phyloP scores from a whole-genome alignment of 1,140 invertebrate genomes.

The Solenopsis fugax region DNA sequence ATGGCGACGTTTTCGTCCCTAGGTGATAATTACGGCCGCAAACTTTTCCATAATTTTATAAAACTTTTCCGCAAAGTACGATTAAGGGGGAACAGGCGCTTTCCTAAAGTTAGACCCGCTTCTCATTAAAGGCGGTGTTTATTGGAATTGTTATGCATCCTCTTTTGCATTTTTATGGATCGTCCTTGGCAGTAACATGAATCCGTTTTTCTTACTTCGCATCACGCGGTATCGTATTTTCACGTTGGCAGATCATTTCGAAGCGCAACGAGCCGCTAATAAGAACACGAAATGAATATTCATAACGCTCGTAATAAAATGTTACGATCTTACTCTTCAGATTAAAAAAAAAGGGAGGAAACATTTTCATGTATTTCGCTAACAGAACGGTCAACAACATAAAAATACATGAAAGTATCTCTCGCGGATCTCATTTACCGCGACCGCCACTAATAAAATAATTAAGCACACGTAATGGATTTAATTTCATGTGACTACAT shows the following conservation, averaged over 20 bases:
- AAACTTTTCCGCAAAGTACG: constrained; percentile 45
- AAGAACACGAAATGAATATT: constrained; percentile 58
- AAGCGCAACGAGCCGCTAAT: constrained; percentile 56
- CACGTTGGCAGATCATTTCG: constrained; percentile 46
- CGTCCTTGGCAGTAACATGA: constrained; percentile 47
- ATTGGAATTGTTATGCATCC: constrained; percentile 68
- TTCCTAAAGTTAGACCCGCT: constrained; percentile 44
- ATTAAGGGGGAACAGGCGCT: constrained; percentile 41
- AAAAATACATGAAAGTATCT: constrained; percentile 7
- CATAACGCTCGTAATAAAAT: constrained; percentile 37
- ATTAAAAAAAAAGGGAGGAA: constrained; percentile 24
- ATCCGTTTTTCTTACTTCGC: constrained; percentile 2
- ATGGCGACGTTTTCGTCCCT: neutral
- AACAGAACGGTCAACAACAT: neutral
- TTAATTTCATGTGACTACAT: constrained; percentile 41
- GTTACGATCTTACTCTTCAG: neutral
- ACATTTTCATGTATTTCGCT: constrained; percentile 17
- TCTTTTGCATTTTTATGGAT: constrained; percentile 64
- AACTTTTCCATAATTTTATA: constrained; percentile 52
- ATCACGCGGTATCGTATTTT: constrained; percentile 13
- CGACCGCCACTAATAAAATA: constrained; percentile 44
- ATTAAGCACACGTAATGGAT: constrained; percentile 32
- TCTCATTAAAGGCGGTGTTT: constrained; percentile 66
- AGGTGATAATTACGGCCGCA: constrained; percentile 40
- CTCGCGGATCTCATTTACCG: constrained; percentile 9